Conservation (phyloP, 37 sponge, comb jelly and placozoan genomes). For the Ianthella basta region DNA sequence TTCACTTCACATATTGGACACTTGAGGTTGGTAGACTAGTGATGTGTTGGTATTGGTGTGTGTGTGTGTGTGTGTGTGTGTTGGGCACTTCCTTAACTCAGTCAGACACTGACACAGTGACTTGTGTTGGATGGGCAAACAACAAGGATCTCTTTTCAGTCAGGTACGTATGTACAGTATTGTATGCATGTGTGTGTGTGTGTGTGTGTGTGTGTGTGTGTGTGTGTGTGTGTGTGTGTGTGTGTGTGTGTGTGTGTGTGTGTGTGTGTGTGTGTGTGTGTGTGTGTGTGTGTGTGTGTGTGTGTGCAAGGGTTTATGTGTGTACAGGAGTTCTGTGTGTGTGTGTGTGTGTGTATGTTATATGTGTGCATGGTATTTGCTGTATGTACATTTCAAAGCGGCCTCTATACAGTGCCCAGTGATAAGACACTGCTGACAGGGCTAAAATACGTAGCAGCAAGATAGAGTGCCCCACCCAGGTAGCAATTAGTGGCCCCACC, state of each 20-base stretch:
- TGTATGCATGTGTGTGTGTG: not conserved
- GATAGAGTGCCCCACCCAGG: too few relatives aligned
- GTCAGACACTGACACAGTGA: slow-evolving; percentile 85
- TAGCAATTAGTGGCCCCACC: too few relatives aligned
- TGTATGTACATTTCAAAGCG: not conserved
- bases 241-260: slow-evolving; percentile 20
- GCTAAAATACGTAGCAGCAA: too few relatives aligned
- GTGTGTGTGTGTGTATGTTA: not conserved
- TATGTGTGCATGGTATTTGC: not conserved
- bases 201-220: slow-evolving; percentile 13
- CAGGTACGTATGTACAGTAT: slow-evolving; percentile 56
- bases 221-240: slow-evolving; percentile 25
- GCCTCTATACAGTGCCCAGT: not conserved
- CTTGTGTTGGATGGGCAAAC: slow-evolving; percentile 88
- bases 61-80: too few relatives aligned
- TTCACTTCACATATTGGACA: too few relatives aligned
- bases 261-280: slow-evolving; percentile 18
- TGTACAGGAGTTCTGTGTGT: not conserved
- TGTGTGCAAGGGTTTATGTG: slow-evolving; percentile 5
- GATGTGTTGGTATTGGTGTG: too few relatives aligned
- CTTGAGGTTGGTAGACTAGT: too few relatives aligned
- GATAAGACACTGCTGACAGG: too few relatives aligned
- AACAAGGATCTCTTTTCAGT: slow-evolving; percentile 79
- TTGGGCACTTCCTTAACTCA: slow-evolving; percentile 13
- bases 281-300: slow-evolving; percentile 30